Base-by-base conservation (phyloP, 2,888 invertebrate genomes). In the Himalopsyche japonica region DNA sequence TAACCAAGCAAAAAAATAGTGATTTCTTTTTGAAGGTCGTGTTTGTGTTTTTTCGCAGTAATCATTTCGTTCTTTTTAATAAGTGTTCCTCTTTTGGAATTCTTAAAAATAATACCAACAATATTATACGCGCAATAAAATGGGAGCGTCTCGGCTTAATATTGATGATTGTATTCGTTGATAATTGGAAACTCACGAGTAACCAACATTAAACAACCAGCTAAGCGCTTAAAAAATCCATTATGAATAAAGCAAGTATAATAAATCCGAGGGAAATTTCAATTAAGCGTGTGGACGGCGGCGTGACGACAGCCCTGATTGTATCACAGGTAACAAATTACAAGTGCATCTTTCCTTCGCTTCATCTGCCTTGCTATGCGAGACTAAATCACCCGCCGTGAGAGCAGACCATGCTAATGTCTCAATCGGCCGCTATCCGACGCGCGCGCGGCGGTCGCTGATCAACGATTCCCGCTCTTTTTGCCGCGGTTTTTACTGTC, bases 251-350 rank as follows among this genome's bases (percentile, higher is more conserved):
- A n/a, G 24, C 57, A 20, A 24, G 57, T 24, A 57, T 57, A 57
- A 70, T 70, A 70, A 70, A 70, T 70, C 27, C 70, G 27, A 27
- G 70, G 24, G 70, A 70, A 70, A 70, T 70, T 70, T 70, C 70
- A 70, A 70, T 70, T 70, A 70, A 27, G 27, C 43, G 43, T 43
- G 43, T 43, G 43, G 43, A 43, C 30, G 15, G 70, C 70, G 27
- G 24, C 70, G 70, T 70, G 70, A 70, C 70, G 70, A 70, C 70
- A 70, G 70, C 70, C 70, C 70, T 70, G 70, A 70, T 70, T 27
- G 70, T 70, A 70, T 70, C 70, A 70, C 70, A 70, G 70, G 70
- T 70, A 70, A 70, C 70, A 70, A 70, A 70, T 70, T 70, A 70
- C 70, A 70, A 70, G 70, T 70, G 70, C 70, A 70, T 70, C 70